phyloP scores from a whole-genome alignment of 1,140 invertebrate species.

The Zaprionus davidi region DNA sequence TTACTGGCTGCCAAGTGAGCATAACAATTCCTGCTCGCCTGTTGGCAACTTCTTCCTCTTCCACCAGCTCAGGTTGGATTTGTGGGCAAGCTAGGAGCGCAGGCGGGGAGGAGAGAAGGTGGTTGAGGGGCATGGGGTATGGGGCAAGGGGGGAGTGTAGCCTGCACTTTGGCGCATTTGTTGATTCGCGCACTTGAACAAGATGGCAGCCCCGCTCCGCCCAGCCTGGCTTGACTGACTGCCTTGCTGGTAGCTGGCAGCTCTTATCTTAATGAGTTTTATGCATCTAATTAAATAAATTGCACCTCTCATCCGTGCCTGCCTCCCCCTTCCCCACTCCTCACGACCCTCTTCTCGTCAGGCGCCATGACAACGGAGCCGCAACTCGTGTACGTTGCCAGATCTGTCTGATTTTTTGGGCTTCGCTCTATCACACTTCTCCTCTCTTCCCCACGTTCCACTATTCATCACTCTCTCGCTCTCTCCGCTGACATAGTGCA shows the following conservation, averaged over 20 bases:
- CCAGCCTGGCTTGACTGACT: slow-evolving; percentile 14
- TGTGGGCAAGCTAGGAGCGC: background rate
- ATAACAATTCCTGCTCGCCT: slow-evolving; percentile 70
- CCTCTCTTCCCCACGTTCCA: background rate
- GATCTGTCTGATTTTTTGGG: slow-evolving; percentile 38
- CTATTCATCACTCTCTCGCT: background rate
- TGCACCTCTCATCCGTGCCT: slow-evolving; percentile 63
- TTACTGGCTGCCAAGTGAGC: slow-evolving; percentile 74
- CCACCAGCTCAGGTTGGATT: slow-evolving; percentile 14
- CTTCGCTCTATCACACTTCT: background rate
- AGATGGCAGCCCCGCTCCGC: slow-evolving; percentile 37
- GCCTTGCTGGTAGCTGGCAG: slow-evolving; percentile 41
- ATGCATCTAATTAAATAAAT: slow-evolving; percentile 84
- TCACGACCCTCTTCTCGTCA: background rate
- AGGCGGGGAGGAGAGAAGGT: background rate
- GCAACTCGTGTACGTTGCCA: slow-evolving; percentile 10
- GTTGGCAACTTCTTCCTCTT: slow-evolving; percentile 24
- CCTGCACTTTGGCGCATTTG: slow-evolving; percentile 78
- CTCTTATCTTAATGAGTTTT: slow-evolving; percentile 83
- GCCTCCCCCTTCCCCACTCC: background rate
- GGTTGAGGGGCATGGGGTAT: background rate
- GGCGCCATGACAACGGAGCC: slow-evolving; percentile 71
- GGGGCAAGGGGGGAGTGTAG: background rate
- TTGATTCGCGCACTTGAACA: slow-evolving; percentile 79
- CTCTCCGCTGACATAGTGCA: slow-evolving; percentile 22